Base-by-base conservation (phyloP, 2,797 vertebrate genomes). In the Brachyrhaphis roseni region DNA sequence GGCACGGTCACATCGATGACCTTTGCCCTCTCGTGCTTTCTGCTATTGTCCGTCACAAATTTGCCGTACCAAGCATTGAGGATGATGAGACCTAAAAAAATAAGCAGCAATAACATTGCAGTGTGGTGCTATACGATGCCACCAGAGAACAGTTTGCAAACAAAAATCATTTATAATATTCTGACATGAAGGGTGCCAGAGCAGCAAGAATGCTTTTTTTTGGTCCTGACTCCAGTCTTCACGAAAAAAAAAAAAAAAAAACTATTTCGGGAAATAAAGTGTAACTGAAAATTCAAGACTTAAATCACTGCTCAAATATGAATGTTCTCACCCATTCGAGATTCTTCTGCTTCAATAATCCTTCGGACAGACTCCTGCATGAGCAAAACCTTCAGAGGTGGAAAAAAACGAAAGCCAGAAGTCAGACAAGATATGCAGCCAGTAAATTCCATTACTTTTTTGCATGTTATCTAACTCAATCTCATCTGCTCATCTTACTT, bases 11-110 rank as follows among this genome's bases (percentile, higher is more conserved):
- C 98, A 0, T 99, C 98, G 0, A 99, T 99, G 87, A 99, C 98
- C 86, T 97, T 98, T 85, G 97, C 98, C 90, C 95, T 97, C 91
- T 99, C 98, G 0, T 97, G 97, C 92, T 85, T 97, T 88, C 90
- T 94, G 86, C 98, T 99, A 92, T 97, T 98, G 95, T 99, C 98
- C 0, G 97, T 99, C 78, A 99, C 98, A 59, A 99, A 99, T 84
- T 99, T 99, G 47, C 98, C 98, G 0, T 99, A 99, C 98, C 98
- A 99, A 86, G 98, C 98, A 0, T 99, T 98, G 82, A 99, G 96
- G 57, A 99, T 96, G 80, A 99, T 98, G 81, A 99, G 95, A 82
- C 98, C 98, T 99, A 91, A 72, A 23, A 76, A 51, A 59, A 8
- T 36, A 87, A 78, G 49, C 46, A 72, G 74, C 20, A 34, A n/a